Base-by-base conservation (phyloP, 2,888 invertebrate genomes). In the Cylindroiulus punctatus region DNA sequence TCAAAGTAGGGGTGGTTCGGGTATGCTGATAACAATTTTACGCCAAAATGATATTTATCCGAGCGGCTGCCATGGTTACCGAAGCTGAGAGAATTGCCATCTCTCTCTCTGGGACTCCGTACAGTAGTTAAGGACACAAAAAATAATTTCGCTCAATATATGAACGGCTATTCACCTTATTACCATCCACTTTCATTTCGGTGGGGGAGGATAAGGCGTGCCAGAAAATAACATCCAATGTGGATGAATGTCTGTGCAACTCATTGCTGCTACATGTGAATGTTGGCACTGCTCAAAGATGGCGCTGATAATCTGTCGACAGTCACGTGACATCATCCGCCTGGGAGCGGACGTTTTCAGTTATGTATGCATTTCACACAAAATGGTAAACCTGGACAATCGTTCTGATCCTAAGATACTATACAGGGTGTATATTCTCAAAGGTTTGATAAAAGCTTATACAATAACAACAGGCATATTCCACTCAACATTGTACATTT, bases 131-230 rank as follows among this genome's bases (percentile, higher is more conserved):
- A 52, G 26, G 30, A 76, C 26, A 30, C 76, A 76, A 76, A 76
- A 76, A 76, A 76, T 32, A 76, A 76, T 76, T 76, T 76, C 76
- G 76, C 32, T 76, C 76, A 76, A 76, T 76, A n/a, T n/a, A 76
- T 76, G 76, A 76, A 76, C 30, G 26, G 76, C 30, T 76, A 76
- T 76, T 76, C 76, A 30, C 76, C 76, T 76, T 76, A 76, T 76
- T 32, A 76, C 76, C 30, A 76, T 76, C 30, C 76, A 30, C 76
- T 76, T 76, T 76, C 76, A 76, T 76, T 76, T 32, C 14, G n/a
- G 52, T 57, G 19, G 57, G 30, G 30, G 30, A 30, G 30, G 30
- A 32, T 76, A 76, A 76, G 30, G 30, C 30, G 17, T 14, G 30
- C 19, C 22, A 65, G n/a, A 26, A 5, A 65, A 26, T 26, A 76